A percentile compares a stretch with the other conserved stretches of the same genome.
Conservation (phyloP, 2,797 vertebrate species). For the Centropyge bicolor region DNA sequence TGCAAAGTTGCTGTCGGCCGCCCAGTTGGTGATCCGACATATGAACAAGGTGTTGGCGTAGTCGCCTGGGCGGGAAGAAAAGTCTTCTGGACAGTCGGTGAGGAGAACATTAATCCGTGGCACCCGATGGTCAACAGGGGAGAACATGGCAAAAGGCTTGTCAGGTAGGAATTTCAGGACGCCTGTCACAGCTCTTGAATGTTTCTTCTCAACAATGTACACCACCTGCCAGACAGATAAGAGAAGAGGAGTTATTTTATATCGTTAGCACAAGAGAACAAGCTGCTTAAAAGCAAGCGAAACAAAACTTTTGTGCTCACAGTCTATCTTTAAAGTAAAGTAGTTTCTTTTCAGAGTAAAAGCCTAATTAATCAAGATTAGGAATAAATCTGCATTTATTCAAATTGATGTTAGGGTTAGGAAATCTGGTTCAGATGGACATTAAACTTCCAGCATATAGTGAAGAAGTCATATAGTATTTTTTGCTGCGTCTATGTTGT, state of each 20-base stretch:
- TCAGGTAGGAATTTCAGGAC: conserved; percentile 93
- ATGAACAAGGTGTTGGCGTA: conserved; percentile 92
- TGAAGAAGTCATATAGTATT: not conserved
- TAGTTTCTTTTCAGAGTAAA: too few relatives aligned
- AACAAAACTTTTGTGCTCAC: not conserved
- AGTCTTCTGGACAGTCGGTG: conserved; percentile 91
- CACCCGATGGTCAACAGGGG: conserved; percentile 95
- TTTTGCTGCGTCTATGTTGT: not conserved
- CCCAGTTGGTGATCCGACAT: conserved; percentile 94
- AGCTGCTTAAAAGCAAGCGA: not conserved
- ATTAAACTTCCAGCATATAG: not conserved
- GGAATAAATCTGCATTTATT: not conserved
- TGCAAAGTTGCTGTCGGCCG: conserved; percentile 92
- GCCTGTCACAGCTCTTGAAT: conserved; percentile 93
- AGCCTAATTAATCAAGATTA: too few relatives aligned
- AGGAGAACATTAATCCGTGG: conserved; percentile 93
- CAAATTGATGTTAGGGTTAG: too few relatives aligned
- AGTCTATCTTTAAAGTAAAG: too few relatives aligned
- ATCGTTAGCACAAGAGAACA: not conserved
- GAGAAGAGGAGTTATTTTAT: not conserved
- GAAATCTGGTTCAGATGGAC: too few relatives aligned
- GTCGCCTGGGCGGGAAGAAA: conserved; percentile 86
- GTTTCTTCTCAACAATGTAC: conserved; percentile 94
- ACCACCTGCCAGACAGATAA: conserved; percentile 88
- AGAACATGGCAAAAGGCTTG: conserved; percentile 94